These are phyloP conservation scores for Characodon lateralis DNA, from an alignment of 2,797 vertebrate genomes.

Conservation along the genomic window DNA sequence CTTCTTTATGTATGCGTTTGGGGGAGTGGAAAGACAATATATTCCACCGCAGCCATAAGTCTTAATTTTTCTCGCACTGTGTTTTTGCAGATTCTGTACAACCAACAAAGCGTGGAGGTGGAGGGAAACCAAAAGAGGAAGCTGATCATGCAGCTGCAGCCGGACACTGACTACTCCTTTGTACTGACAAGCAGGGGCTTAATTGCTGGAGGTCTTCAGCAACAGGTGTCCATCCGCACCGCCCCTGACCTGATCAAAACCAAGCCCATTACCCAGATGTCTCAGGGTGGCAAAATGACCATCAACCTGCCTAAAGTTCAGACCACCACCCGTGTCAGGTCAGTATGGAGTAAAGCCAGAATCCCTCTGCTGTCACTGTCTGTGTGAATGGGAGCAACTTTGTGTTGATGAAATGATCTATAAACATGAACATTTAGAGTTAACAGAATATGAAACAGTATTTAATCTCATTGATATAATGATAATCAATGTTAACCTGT, in stretches of 20 bases:
- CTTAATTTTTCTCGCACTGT: constrained; percentile 2
- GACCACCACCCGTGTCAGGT: constrained; percentile 87
- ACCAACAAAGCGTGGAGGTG: constrained; percentile 97
- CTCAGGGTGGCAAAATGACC: constrained; percentile 87
- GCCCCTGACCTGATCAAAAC: constrained; percentile 92
- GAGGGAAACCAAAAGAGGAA: constrained; percentile 92
- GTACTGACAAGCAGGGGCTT: constrained; percentile 94
- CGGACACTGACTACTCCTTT: constrained; percentile 97
- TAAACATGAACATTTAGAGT: background rate
- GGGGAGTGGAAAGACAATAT: background rate
- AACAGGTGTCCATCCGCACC: constrained; percentile 96
- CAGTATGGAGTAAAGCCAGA: constrained; percentile 40
- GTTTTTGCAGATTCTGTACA: constrained; percentile 82
- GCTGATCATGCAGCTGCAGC: constrained; percentile 92
- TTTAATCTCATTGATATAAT: no score
- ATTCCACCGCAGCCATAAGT: no score
- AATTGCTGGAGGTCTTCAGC: constrained; percentile 95
- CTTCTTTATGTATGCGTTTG: background rate
- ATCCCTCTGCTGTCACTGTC: background rate
- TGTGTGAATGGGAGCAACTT: background rate
- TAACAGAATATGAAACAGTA: background rate
- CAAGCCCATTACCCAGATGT: constrained; percentile 88
- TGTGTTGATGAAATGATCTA: background rate
- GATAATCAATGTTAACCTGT: no score
- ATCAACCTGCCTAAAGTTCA: constrained; percentile 89